phyloP scores from a whole-genome alignment of 1,140 invertebrate species.

The Trialeurodes vaporariorum region DNA sequence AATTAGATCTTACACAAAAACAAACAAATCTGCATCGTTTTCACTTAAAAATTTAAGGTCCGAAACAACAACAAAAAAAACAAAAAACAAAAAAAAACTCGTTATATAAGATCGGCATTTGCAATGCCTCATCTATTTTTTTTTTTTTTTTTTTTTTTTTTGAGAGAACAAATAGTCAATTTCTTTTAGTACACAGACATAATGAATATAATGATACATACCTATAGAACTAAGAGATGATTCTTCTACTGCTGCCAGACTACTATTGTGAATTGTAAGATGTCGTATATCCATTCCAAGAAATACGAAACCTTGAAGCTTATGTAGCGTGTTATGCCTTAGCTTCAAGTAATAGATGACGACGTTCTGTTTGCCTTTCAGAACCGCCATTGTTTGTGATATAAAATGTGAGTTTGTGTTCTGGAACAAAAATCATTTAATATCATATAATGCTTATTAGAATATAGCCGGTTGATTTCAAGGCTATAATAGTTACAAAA shows the following conservation, averaged over 20 bases:
- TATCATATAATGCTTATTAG: too few relatives aligned
- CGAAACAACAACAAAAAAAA: too few relatives aligned
- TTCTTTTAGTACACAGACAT: background rate
- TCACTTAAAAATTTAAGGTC: too few relatives aligned
- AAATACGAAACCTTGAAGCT: conserved; percentile 71
- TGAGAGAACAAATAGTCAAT: too few relatives aligned
- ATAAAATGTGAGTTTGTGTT: conserved; percentile 33
- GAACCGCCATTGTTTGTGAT: conserved; percentile 59
- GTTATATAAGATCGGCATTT: too few relatives aligned
- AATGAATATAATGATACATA: conserved; percentile 33
- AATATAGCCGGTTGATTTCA: too few relatives aligned
- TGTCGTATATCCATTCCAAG: conserved; percentile 76
- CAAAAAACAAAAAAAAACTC: too few relatives aligned
- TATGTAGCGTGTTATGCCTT: conserved; percentile 66
- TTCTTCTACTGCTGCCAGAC: conserved; percentile 71
- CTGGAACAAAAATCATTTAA: background rate
- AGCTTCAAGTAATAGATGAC: conserved; percentile 77
- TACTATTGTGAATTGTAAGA: conserved; percentile 75
- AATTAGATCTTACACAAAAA: too few relatives aligned
- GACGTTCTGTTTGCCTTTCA: conserved; percentile 51
- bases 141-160: too few relatives aligned
- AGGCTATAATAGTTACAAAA: too few relatives aligned
- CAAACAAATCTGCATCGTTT: too few relatives aligned
- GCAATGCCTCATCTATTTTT: too few relatives aligned
- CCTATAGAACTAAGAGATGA: conserved; percentile 70